A percentile compares a stretch with the other conserved stretches of the same genome.
These are phyloP conservation scores for Leucophora obtusa DNA, from an alignment of 2,888 invertebrate genomes.

Conservation along the genomic window DNA sequence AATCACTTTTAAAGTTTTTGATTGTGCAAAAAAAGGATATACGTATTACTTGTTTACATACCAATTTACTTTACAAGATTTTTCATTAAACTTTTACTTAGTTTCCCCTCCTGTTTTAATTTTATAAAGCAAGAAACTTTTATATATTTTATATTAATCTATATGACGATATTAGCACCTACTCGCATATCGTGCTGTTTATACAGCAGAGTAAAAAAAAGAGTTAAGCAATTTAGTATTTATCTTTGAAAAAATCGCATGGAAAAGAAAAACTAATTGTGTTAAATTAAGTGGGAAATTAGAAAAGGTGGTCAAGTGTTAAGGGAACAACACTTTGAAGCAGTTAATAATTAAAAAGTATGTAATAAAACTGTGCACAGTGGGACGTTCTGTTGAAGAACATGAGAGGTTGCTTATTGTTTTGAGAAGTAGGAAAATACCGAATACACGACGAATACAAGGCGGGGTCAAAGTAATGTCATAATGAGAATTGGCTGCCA, in stretches of 20 bases:
- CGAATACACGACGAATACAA: too few species aligned
- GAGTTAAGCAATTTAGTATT: neutral
- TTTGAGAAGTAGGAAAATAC: too few species aligned
- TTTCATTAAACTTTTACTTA: neutral
- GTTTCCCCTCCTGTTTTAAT: neutral
- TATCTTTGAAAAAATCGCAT: neutral
- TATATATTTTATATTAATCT: neutral
- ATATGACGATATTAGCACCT: neutral
- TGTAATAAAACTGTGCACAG: too few species aligned
- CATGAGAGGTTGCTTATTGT: too few species aligned
- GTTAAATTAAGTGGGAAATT: conserved; percentile 31
- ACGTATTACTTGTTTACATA: neutral
- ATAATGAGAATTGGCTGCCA: too few species aligned
- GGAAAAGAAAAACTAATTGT: conserved; percentile 4
- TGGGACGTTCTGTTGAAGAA: too few species aligned
- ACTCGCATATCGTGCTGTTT: neutral
- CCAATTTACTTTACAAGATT: neutral
- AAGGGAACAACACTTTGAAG: neutral
- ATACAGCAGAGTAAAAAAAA: neutral
- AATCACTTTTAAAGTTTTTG: neutral
- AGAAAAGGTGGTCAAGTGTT: conserved; percentile 13
- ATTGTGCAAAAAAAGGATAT: neutral
- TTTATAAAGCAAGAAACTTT: neutral
- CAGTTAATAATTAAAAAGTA: too few species aligned
- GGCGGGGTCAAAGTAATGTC: too few species aligned